Base-by-base conservation (phyloP, 2,113 vertebrate species). In the Malurus melanocephalus region DNA sequence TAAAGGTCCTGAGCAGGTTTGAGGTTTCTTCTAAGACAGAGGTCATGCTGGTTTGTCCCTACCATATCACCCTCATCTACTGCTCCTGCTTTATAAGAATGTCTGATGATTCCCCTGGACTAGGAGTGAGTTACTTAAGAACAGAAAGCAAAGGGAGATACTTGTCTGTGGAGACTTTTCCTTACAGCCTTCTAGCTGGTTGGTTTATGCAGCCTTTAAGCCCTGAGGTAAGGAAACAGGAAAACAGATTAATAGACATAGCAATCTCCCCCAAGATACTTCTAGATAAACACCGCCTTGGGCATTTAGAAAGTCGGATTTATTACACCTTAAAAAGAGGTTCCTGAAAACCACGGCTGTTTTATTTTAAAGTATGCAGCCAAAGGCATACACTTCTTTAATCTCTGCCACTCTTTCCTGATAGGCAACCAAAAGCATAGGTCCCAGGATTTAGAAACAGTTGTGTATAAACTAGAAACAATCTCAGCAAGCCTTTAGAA, bases 241-340 rank as follows among this genome's bases (percentile, higher is more conserved):
- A 95, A 96, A 95, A 84, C 79, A 87, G 94, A 95, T 97, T 95
- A 95, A 94, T 92, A 96, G 95, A 94, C 81, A 92, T 69, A 73
- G 91, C 80, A 93, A 85, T 94, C 88, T 96, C 81, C 88, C 90
- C 83, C 93, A 90, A 96, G 96, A 95, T 96, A 92, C 78, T 95
- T 95, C 85, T 88, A 95, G 92, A 96, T 95, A 96, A 96, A 96
- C 84, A 93, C 84, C 96, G 95, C 92, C 95, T 92, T 96, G 94
- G 93, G 95, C 91, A 95, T 95, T 95, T 92, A 88, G 92, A 96
- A 96, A 95, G 84, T 85, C 7, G 42, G 95, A 97, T 97, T 96
- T 95, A 95, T 93, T 95, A 66, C 85, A 96, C 80, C 89, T 97
- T 96, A 79, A 91, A 96, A 96, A 96, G 94, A 89, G 62, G 65